Conservation (phyloP, 2,888 invertebrate genomes). For the Meiosimyza decipiens region DNA sequence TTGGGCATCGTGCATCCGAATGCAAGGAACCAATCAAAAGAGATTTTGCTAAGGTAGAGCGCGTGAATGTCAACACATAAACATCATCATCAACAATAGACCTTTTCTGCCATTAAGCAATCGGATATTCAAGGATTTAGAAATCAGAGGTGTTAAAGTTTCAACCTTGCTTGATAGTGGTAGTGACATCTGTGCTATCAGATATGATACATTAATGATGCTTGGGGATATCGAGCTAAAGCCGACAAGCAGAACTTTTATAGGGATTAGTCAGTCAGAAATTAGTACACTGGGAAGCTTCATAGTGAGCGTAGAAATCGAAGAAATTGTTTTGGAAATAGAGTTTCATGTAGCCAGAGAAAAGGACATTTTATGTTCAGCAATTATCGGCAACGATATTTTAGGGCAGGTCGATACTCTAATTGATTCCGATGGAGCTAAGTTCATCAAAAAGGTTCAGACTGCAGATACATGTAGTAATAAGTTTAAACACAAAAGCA, state of each 20-base stretch:
- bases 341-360: constrained; percentile 37
- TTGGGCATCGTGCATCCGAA: too few relatives aligned
- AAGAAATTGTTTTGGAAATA: constrained; percentile 29
- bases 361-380: constrained; percentile 36
- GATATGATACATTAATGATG: constrained; percentile 34
- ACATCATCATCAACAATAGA: too few relatives aligned
- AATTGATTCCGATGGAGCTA: constrained; percentile 33
- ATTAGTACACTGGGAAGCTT: constrained; percentile 38
- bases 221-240: constrained; percentile 29
- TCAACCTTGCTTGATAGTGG: constrained; percentile 34
- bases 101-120: neutral
- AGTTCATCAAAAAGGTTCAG: constrained; percentile 22
- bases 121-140: constrained; percentile 22
- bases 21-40: too few relatives aligned
- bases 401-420: constrained; percentile 35
- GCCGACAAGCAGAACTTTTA: constrained; percentile 21
- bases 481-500: neutral
- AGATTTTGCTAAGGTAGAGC: too few relatives aligned
- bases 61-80: too few relatives aligned
- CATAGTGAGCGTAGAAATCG: constrained; percentile 23
- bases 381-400: constrained; percentile 40
- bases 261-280: constrained; percentile 37
- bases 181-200: constrained; percentile 34
- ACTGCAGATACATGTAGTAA: neutral
- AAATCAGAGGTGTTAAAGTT: constrained; percentile 21